Evolutionary conservation across 2,113 vertebrate species (phyloP).

Genomic region (Salvelinus alpinus): DNA sequence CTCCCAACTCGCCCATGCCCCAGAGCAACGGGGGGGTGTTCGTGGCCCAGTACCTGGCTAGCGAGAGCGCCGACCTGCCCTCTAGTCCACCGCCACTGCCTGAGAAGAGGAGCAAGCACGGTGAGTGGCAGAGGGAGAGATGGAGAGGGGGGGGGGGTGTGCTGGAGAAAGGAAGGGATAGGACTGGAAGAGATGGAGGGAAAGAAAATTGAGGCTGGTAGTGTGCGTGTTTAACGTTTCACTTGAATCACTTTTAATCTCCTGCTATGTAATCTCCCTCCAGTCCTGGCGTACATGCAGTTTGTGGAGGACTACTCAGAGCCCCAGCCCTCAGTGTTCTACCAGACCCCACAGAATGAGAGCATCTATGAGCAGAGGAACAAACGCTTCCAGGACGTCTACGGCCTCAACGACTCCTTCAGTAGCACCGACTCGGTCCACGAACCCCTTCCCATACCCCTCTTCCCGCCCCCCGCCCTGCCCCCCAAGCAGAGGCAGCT

Average conservation of each 20-base stretch:
- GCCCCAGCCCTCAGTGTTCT: constrained; percentile 94
- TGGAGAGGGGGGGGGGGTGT: background rate
- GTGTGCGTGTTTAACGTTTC: constrained; percentile 25
- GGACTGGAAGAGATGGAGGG: background rate
- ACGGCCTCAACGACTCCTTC: constrained; percentile 90
- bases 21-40: constrained; percentile 80
- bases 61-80: constrained; percentile 73
- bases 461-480: constrained; percentile 81
- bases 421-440: constrained; percentile 76
- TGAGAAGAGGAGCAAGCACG: constrained; percentile 95
- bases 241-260: background rate
- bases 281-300: constrained; percentile 98
- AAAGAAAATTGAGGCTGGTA: constrained; percentile 50
- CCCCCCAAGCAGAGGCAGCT: constrained; percentile 96
- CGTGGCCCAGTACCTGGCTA: constrained; percentile 73
- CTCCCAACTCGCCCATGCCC: constrained; percentile 82
- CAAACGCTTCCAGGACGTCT: constrained; percentile 93
- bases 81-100: constrained; percentile 92
- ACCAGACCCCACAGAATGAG: constrained; percentile 95
- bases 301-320: constrained; percentile 98
- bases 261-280: background rate
- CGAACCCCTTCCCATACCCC: constrained; percentile 71
- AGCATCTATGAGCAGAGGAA: constrained; percentile 97
- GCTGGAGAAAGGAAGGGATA: background rate
- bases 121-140: constrained; percentile 76